phyloP scores from a whole-genome alignment of 2,797 vertebrate genomes.

The Chelidonichthys spinosus region DNA sequence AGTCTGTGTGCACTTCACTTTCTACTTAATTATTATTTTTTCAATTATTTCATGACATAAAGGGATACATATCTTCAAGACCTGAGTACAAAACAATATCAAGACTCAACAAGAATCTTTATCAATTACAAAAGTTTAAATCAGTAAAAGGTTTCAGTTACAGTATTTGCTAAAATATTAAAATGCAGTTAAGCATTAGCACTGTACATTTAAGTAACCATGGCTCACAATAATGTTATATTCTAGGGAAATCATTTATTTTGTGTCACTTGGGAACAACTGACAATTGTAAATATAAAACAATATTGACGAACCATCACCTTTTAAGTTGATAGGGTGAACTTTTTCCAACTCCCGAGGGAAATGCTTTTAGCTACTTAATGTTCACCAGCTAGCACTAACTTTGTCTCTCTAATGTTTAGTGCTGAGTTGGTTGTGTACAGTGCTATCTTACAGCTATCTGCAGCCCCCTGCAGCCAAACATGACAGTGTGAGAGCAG shows the following conservation, averaged over 20 bases:
- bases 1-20: constrained; percentile 31
- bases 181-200: constrained; percentile 4
- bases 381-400: neutral
- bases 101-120: constrained; percentile 12
- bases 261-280: neutral
- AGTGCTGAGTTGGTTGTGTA: neutral
- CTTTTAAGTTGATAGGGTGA: neutral
- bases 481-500: no score
- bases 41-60: constrained; percentile 50
- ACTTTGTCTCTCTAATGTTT: neutral
- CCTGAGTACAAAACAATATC: constrained; percentile 8
- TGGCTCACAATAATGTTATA: neutral
- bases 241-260: neutral
- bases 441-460: neutral
- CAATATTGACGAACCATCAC: neutral
- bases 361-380: neutral
- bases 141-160: neutral
- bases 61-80: constrained; percentile 37
- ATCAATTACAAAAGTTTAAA: constrained; percentile 8
- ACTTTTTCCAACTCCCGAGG: neutral
- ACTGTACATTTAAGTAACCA: neutral
- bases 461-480: no score
- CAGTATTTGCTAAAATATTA: neutral
- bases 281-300: neutral
- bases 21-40: constrained; percentile 23